Evolutionary conservation across 2,113 vertebrate genomes (phyloP).

Genomic region (Sisor rabdophorus): DNA sequence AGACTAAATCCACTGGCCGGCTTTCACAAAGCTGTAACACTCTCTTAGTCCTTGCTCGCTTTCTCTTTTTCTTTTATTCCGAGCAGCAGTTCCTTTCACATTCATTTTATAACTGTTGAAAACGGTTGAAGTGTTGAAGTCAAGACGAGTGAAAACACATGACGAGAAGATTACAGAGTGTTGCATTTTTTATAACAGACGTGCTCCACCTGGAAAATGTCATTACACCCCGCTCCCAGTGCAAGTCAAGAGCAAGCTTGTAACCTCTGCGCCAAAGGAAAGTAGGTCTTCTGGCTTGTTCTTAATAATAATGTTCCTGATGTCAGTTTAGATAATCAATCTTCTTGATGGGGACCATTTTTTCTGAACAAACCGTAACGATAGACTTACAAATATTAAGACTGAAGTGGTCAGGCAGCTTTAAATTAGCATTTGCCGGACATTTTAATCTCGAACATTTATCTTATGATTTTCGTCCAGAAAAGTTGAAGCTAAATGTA

Average conservation of each 20-base stretch:
- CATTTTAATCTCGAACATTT: too few relatives aligned
- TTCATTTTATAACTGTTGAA: neutral
- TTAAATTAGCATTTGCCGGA: too few relatives aligned
- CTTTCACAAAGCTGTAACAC: conserved; percentile 3
- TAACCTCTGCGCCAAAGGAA: conserved; percentile 82
- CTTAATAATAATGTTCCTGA: neutral
- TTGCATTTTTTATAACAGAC: conserved; percentile 67
- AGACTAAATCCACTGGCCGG: conserved; percentile 5
- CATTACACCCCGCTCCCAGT: conserved; percentile 75
- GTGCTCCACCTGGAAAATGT: conserved; percentile 85
- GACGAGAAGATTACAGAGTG: neutral
- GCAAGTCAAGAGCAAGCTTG: conserved; percentile 75
- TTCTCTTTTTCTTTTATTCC: neutral
- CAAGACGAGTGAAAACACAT: neutral
- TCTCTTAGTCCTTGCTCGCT: neutral
- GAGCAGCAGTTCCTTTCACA: neutral
- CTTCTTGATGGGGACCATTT: neutral
- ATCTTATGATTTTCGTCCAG: too few relatives aligned
- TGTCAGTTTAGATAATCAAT: neutral
- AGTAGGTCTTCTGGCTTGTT: conserved; percentile 72
- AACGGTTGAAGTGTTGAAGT: neutral
- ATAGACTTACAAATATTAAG: neutral
- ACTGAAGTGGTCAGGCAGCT: too few relatives aligned
- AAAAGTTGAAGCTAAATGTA: too few relatives aligned
- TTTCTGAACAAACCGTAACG: neutral